A percentile compares a stretch with the other conserved stretches of the same genome.
Evolutionary conservation across 2,113 vertebrate genomes (phyloP).

Genomic region (Argyrosomus japonicus): DNA sequence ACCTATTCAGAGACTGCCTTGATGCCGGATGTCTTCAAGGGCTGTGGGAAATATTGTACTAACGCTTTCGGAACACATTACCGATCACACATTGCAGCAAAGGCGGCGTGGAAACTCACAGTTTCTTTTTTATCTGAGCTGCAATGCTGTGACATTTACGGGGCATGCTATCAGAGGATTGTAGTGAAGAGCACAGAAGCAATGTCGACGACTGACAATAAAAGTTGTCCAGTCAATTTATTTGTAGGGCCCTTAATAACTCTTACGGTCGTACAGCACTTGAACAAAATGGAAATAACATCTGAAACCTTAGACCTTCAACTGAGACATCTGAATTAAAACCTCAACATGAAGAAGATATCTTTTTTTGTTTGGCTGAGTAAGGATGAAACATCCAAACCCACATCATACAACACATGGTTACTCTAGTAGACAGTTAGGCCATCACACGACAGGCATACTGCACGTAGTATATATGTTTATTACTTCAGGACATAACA

Average conservation of each 20-base stretch:
- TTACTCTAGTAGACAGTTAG: too few species aligned
- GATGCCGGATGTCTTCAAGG: conserved; percentile 14
- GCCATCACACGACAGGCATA: too few species aligned
- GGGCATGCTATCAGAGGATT: conserved; percentile 5
- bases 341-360: conserved; percentile 7
- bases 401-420: too few species aligned
- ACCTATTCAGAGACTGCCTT: conserved; percentile 8
- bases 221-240: conserved; percentile 20
- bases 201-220: conserved; percentile 20
- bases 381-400: too few species aligned
- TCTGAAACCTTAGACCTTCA: not conserved
- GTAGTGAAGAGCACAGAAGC: conserved; percentile 5
- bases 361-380: not conserved
- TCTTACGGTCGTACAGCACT: not conserved
- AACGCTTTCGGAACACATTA: conserved; percentile 30
- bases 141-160: conserved; percentile 31
- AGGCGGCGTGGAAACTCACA: not conserved
- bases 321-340: conserved; percentile 1
- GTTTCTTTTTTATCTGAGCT: not conserved
- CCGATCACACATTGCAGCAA: not conserved
- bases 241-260: not conserved
- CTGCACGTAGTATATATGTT: too few species aligned
- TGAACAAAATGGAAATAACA: conserved; percentile 7
- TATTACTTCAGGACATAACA: not conserved
- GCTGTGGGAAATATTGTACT: conserved; percentile 18